These are phyloP conservation scores for Andrena cerasifolii DNA, from an alignment of 1,140 invertebrate genomes.

Conservation along the genomic window DNA sequence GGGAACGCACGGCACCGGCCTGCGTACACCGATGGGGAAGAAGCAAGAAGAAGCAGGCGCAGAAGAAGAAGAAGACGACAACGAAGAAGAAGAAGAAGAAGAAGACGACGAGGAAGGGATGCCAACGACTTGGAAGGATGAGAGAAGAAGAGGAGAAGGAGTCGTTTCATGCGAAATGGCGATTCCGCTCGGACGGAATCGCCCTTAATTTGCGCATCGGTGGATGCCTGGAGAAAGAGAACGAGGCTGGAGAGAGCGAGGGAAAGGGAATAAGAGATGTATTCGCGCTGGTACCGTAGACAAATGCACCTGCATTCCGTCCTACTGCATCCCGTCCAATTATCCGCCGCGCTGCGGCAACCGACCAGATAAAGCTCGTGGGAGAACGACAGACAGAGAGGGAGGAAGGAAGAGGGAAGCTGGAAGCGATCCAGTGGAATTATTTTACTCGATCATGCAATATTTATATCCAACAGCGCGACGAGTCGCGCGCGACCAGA, in stretches of 20 bases:
- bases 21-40: not conserved
- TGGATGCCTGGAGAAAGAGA: conserved; percentile 12
- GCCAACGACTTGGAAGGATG: not conserved
- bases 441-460: conserved; percentile 58
- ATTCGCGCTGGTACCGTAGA: conserved; percentile 59
- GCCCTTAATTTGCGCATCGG: conserved; percentile 68
- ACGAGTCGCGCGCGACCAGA: conserved; percentile 2
- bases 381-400: not conserved
- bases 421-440: conserved; percentile 28
- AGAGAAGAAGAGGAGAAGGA: conserved; percentile 12
- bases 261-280: conserved; percentile 24
- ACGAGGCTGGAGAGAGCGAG: not conserved
- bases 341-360: conserved; percentile 48
- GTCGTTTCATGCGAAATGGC: conserved; percentile 64
- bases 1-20: not conserved
- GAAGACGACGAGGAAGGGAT: not conserved
- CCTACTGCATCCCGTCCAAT: conserved; percentile 64
- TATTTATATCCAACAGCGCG: conserved; percentile 53
- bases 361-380: conserved; percentile 43
- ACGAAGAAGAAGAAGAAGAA: not conserved
- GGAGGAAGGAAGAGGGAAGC: not conserved
- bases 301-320: conserved; percentile 68
- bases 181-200: conserved; percentile 60
- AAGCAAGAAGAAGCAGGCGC: not conserved
- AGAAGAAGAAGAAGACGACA: not conserved